A percentile compares a stretch with the other conserved stretches of the same genome.
phyloP scores from a whole-genome alignment of 1,140 invertebrate genomes.

The Parapsyche elsis region DNA sequence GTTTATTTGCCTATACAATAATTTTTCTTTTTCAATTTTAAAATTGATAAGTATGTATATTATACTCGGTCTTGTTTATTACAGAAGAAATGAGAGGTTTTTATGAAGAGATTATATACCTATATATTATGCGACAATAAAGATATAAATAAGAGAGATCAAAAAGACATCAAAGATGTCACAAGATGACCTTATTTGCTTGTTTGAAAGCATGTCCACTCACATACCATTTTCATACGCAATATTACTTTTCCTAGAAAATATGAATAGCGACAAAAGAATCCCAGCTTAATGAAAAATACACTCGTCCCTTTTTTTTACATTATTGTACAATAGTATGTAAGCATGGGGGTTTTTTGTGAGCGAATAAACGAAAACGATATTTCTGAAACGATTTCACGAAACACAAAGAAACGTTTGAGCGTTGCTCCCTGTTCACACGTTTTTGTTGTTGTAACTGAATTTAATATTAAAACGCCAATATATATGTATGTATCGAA shows the following conservation, averaged over 20 bases:
- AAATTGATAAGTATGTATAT: no score
- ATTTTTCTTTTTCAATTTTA: no score
- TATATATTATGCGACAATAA: background rate
- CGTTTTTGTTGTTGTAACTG: no score
- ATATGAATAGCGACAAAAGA: constrained; percentile 18
- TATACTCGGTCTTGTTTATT: no score
- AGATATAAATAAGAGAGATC: constrained; percentile 16
- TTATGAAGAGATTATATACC: no score
- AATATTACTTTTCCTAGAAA: background rate
- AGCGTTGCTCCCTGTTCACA: no score
- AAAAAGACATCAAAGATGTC: background rate
- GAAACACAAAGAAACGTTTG: no score
- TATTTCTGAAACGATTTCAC: no score
- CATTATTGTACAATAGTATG: background rate
- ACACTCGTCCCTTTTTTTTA: background rate
- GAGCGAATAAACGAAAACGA: no score
- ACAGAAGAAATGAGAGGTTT: no score
- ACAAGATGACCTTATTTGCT: constrained; percentile 12
- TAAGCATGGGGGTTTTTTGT: background rate
- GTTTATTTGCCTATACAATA: no score
- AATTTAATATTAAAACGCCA: constrained; percentile 10
- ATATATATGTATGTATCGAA: constrained; percentile 16
- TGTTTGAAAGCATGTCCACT: constrained; percentile 20
- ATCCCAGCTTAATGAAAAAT: constrained; percentile 10
- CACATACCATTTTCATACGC: constrained; percentile 19